Base-by-base conservation (phyloP, 1,140 invertebrate species). In the Halictus rubicundus region DNA sequence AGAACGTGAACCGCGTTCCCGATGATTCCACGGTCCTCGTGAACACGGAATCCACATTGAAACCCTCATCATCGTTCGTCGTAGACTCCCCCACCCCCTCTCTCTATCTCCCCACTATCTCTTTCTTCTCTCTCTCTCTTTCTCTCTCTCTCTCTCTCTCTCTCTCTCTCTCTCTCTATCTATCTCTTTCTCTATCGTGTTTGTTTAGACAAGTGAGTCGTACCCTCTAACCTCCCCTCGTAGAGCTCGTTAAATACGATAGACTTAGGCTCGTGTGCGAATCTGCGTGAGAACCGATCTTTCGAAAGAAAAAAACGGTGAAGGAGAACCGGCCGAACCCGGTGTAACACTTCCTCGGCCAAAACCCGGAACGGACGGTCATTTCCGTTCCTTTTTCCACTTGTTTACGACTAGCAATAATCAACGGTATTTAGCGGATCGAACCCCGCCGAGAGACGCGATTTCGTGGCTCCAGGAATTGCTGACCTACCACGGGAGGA, bases 121-220 rank as follows among this genome's bases (percentile, higher is more conserved):
- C 46, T 12, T 10, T 12, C 49, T 49, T 5, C 39, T 10, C 39
- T 10, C 1, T 19, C 42, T 46, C 12, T 8, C 8, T 5, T 1
- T 46, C 9, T 9, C 9, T 9, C 42, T 46, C 42, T 46, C 42
- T 46, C 14, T 14, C 42, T 14, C 42, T 46, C 49, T 6, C 16
- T 52, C 6, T 21, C 16, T n/a, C n/a, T n/a, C 19, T 3, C 49
- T 52, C 16, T 6, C 6, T 19, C 16, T 19, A 16, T 52, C 49
- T 52, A 5, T 52, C 49, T 52, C 16, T 52, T 52, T 52, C 49
- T 52, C 49, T 21, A 7, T 87, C 79, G 87, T 91, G 88, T 88
- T 87, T 88, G 87, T 90, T 91, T 91, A 91, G 90, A 81, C 68
- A 84, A 86, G 84, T 87, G 64, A 82, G 78, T 80, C 81, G 76